Conservation (phyloP, 1,140 invertebrate species). For the Brachionus plicatilis region DNA sequence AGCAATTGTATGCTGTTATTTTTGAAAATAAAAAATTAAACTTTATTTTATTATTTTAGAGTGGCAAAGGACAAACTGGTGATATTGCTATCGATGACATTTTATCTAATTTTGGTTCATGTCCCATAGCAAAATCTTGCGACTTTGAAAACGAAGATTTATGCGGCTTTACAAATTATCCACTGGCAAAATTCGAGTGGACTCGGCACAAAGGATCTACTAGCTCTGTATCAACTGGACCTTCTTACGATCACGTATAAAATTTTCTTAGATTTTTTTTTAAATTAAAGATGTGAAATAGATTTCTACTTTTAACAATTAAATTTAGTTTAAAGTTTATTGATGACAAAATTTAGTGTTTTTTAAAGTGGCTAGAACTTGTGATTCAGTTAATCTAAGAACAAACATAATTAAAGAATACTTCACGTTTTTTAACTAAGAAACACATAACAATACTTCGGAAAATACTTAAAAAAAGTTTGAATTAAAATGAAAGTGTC, state of each 20-base stretch:
- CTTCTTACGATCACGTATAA: conserved; percentile 38
- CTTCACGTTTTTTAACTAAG: too few species aligned
- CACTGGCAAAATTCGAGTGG: conserved; percentile 51
- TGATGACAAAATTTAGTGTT: too few species aligned
- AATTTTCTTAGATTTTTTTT: neutral
- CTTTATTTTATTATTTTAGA: neutral
- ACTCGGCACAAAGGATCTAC: conserved; percentile 43
- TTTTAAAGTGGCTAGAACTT: too few species aligned
- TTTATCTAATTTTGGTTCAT: neutral
- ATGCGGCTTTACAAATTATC: conserved; percentile 48
- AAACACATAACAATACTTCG: too few species aligned
- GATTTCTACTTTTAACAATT: too few species aligned
- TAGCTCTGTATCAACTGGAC: conserved; percentile 40
- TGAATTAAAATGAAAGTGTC: too few species aligned
- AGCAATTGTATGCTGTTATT: conserved; percentile 23
- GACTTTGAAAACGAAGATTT: conserved; percentile 38
- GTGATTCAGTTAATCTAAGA: too few species aligned
- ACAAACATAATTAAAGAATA: too few species aligned
- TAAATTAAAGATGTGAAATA: too few species aligned
- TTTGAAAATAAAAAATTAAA: neutral
- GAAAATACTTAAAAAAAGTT: too few species aligned
- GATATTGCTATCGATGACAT: conserved; percentile 39
- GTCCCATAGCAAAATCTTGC: neutral
- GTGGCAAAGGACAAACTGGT: conserved; percentile 10
- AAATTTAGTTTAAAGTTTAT: neutral